Conservation (phyloP, 2,888 invertebrate genomes). For the Macrosiphum euphorbiae region DNA sequence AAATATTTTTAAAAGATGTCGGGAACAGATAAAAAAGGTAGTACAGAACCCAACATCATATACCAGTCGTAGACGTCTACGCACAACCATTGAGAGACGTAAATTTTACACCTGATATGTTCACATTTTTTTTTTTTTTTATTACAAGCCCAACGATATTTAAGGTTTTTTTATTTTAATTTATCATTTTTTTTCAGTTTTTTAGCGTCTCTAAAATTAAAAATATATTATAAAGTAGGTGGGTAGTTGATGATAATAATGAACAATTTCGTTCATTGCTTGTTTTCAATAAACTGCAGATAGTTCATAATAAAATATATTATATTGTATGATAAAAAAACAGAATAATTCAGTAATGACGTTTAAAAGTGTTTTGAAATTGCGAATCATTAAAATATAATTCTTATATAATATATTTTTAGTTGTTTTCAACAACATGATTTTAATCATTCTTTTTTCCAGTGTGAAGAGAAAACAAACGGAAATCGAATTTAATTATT, state of each 20-base stretch:
- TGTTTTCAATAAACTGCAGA: background rate
- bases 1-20: slow-evolving; percentile 61
- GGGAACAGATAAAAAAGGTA: slow-evolving; percentile 62
- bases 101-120: slow-evolving; percentile 55
- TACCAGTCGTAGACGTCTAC: slow-evolving; percentile 12
- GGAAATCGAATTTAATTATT: background rate
- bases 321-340: background rate
- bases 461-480: background rate
- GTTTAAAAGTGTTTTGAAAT: background rate
- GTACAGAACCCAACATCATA: background rate
- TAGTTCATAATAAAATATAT: background rate
- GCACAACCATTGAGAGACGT: slow-evolving; percentile 31
- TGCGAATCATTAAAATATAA: background rate
- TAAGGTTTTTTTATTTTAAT: slow-evolving; percentile 54
- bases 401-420: background rate
- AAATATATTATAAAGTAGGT: background rate
- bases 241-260: background rate
- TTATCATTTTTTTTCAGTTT: slow-evolving; percentile 34
- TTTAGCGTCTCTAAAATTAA: slow-evolving; percentile 38
- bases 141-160: slow-evolving; percentile 39
- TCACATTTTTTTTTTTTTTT: slow-evolving; percentile 27
- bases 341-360: background rate
- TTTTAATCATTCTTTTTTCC: background rate
- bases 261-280: background rate
- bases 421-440: background rate